Conservation (phyloP, 2,797 vertebrate species). For the Dallia pectoralis region DNA sequence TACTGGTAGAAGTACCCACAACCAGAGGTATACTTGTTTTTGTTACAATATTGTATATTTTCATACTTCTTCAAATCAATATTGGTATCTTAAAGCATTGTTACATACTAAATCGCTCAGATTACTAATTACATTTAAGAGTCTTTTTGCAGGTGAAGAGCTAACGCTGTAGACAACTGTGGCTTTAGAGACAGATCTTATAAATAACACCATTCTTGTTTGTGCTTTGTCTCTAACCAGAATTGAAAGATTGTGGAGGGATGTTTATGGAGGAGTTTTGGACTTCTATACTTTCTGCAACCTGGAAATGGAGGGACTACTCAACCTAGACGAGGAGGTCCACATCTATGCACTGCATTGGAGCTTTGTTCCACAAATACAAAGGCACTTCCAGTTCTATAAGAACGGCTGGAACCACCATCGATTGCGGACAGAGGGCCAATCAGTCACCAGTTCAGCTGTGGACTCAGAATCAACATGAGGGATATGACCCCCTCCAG, state of each 20-base stretch:
- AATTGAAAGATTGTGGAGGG: conserved; percentile 2
- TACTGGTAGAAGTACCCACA: too few species aligned
- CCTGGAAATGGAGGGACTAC: conserved; percentile 29
- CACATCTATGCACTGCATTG: conserved; percentile 23
- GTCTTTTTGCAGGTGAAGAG: too few species aligned
- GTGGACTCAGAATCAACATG: conserved; percentile 8
- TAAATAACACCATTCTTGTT: too few species aligned
- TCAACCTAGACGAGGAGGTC: conserved; percentile 21
- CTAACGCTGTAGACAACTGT: too few species aligned
- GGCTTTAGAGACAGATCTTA: too few species aligned
- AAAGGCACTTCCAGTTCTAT: conserved; percentile 24
- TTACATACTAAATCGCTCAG: too few species aligned
- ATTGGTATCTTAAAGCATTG: too few species aligned
- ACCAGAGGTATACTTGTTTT: too few species aligned
- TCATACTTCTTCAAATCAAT: too few species aligned
- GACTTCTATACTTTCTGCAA: conserved; percentile 30
- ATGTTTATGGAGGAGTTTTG: conserved; percentile 28
- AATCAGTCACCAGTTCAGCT: conserved; percentile 22
- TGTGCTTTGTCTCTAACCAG: background rate
- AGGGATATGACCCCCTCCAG: conserved; percentile 17
- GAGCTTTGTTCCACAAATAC: conserved; percentile 21
- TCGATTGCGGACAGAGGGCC: conserved; percentile 17
- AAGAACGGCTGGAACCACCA: conserved; percentile 26
- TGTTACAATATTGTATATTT: too few species aligned
- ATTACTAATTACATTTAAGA: too few species aligned